Evolutionary conservation across 2,797 vertebrate genomes (phyloP), one percentile per base, ranked within the genome.

Genomic region (Lerista edwardsae): DNA sequence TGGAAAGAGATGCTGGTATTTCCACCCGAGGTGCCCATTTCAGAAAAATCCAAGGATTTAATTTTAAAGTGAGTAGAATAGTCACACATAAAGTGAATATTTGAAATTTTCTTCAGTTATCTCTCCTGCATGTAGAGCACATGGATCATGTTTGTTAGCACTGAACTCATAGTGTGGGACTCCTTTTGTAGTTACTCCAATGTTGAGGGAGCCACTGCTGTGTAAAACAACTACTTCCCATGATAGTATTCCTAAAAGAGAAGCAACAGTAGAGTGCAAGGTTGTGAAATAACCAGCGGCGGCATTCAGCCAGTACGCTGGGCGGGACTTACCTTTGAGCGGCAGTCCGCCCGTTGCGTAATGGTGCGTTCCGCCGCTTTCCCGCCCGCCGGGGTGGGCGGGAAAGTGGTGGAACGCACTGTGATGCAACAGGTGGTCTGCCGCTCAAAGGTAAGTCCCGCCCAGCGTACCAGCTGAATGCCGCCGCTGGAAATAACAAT

Each of bases 1-100:
- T 99, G 99, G 99, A 98, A 98, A 94, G 99, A 99, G 95, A 99
- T 98, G 0, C 95, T 99, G 29, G 96, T 97, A 64, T 99, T 99
- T 95, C 98, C 99, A 31, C 98, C 98, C 19, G 99, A 99, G 93
- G 98, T 99, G 81, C 99, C 99, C 67, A 99, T 99, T 92, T 99
- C 98, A 8, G 99, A 99, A 93, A 97, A 97, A 94, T 96, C 99
- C 85, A 99, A 99, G 95, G 98, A 98, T 90, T 94, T 99, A 93
- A 99, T 99, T 95, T 94, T 98, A 91, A 97, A 96, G 99, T 99
- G 71, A 81, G 95, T 95, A 61, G 69, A 44, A n/a, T n/a, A n/a
- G n/a, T 87, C 84, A 84, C 83, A 17, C 4, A 31, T 0, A 84
- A 84, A 67, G n/a, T 73, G 55, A 65, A 44, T 2, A 27, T 36